These are phyloP conservation scores for Phenganax marumi DNA, from an alignment of 92 coral and sea anemone genomes.

Conservation along the genomic window DNA sequence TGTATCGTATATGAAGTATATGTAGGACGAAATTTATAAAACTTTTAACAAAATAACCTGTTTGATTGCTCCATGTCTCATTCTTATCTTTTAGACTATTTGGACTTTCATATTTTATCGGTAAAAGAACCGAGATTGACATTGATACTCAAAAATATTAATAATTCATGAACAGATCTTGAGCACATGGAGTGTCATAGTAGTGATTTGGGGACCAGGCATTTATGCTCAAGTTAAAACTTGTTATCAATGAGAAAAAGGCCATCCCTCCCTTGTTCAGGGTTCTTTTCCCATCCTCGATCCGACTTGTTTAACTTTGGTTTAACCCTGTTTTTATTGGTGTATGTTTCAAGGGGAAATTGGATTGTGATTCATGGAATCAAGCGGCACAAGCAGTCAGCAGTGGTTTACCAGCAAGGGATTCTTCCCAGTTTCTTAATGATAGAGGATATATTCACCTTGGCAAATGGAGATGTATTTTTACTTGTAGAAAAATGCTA, in stretches of 20 bases:
- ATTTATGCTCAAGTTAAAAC: background rate
- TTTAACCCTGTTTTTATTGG: background rate
- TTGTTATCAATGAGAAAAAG: background rate
- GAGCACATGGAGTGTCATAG: constrained; percentile 5
- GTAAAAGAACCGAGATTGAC: background rate
- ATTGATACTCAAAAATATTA: background rate
- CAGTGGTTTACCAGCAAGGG: constrained; percentile 17
- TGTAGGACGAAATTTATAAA: background rate
- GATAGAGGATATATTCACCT: constrained; percentile 28
- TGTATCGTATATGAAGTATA: no score
- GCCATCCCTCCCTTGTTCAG: no score
- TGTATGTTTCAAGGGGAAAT: constrained; percentile 21
- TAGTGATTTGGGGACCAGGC: no score
- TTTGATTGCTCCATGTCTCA: background rate
- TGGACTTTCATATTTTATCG: background rate
- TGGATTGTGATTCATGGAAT: constrained; percentile 48
- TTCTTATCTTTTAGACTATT: background rate
- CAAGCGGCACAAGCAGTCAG: constrained; percentile 30
- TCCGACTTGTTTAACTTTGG: background rate
- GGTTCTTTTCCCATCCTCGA: background rate
- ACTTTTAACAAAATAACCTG: background rate
- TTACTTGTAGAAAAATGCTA: constrained; percentile 32
- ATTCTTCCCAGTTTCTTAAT: constrained; percentile 31
- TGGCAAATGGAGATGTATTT: constrained; percentile 30
- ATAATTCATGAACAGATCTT: constrained; percentile 11